phyloP scores from a whole-genome alignment of 2,113 vertebrate genomes.

The Zosterops japonicus region DNA sequence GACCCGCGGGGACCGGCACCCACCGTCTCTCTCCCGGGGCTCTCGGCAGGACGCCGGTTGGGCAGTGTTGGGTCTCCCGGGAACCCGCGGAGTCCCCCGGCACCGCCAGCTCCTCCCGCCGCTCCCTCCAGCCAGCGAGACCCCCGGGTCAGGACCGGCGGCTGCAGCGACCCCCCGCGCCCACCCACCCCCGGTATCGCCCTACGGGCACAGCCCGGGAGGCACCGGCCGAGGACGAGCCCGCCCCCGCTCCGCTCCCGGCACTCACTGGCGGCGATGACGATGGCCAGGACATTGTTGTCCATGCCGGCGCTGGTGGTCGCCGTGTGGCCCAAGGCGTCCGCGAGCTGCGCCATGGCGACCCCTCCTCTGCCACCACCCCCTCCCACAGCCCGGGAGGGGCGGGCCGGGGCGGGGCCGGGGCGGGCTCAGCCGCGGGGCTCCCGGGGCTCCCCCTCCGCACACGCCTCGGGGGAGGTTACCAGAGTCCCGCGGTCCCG shows the following conservation, averaged over 20 bases:
- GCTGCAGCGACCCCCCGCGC: background rate
- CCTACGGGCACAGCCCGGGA: background rate
- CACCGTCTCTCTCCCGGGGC: background rate
- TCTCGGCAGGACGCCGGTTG: background rate
- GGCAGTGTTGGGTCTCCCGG: background rate
- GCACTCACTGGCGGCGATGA: slow-evolving; percentile 33
- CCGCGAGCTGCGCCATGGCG: background rate
- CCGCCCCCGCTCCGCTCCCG: background rate
- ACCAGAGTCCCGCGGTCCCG: background rate
- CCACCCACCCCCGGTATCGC: background rate
- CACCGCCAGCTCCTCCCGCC: background rate
- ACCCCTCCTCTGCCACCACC: background rate
- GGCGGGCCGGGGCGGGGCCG: too few relatives aligned
- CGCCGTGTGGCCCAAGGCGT: background rate
- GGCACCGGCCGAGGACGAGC: background rate
- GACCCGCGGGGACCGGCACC: background rate
- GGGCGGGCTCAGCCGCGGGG: background rate
- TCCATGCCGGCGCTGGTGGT: background rate
- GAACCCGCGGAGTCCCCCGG: background rate
- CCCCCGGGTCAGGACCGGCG: background rate
- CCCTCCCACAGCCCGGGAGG: background rate
- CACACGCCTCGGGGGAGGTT: too few relatives aligned
- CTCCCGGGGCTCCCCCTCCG: too few relatives aligned
- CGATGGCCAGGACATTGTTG: slow-evolving; percentile 16
- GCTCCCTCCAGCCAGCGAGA: background rate